A percentile compares a stretch with the other conserved stretches of the same genome.
These are phyloP conservation scores for Cenopis cana DNA, from an alignment of 2,888 invertebrate genomes.

Conservation along the genomic window DNA sequence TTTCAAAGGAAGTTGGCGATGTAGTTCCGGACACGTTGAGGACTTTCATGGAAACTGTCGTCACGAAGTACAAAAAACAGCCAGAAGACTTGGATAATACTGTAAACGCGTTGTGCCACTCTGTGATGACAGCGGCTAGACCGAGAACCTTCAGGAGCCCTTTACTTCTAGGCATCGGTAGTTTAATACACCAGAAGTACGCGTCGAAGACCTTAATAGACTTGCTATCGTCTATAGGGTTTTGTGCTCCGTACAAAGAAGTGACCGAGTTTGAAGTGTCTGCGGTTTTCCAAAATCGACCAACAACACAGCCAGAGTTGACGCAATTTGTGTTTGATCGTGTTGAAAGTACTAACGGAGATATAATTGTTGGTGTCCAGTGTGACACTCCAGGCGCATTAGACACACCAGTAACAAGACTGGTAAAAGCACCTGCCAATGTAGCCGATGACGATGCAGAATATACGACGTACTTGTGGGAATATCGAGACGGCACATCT, in stretches of 20 bases:
- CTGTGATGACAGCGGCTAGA: conserved; percentile 7
- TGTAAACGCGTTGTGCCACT: conserved; percentile 8
- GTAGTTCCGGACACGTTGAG: conserved; percentile 2
- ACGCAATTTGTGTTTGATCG: conserved; percentile 21
- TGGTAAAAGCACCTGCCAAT: neutral
- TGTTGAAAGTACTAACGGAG: neutral
- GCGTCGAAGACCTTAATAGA: conserved; percentile 16
- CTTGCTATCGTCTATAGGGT: conserved; percentile 4
- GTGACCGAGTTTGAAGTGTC: conserved; percentile 1
- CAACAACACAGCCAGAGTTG: neutral
- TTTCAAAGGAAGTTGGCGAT: neutral
- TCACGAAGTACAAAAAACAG: conserved; percentile 1
- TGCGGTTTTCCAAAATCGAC: neutral
- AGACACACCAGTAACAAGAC: neutral
- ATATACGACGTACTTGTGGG: neutral
- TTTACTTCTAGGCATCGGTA: conserved; percentile 5
- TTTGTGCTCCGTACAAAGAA: conserved; percentile 17
- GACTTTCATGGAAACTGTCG: conserved; percentile 5
- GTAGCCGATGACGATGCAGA: neutral
- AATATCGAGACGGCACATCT: neutral
- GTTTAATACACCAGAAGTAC: conserved; percentile 13
- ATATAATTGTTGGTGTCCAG: conserved; percentile 6
- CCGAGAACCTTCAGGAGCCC: conserved; percentile 13
- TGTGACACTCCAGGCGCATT: neutral
- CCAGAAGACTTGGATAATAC: neutral